phyloP scores from a whole-genome alignment of 2,797 vertebrate genomes.

The Sebastes diaconus region DNA sequence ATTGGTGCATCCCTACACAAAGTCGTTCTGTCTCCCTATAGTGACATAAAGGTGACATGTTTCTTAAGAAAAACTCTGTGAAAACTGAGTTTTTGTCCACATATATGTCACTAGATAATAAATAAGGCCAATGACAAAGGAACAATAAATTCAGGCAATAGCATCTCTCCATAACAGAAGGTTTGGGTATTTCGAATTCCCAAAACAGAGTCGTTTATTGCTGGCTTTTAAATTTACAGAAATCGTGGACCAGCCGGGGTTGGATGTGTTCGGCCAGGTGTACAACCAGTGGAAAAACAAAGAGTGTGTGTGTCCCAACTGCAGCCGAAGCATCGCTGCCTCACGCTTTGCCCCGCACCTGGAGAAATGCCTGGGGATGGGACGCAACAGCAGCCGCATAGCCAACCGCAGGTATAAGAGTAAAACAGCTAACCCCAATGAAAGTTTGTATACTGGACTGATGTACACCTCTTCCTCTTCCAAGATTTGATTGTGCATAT shows the following conservation, averaged over 20 bases:
- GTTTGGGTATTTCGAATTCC: not conserved
- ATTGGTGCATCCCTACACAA: no score
- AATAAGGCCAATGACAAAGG: not conserved
- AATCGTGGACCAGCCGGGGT: constrained; percentile 98
- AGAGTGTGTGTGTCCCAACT: constrained; percentile 98
- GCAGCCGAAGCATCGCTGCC: constrained; percentile 95
- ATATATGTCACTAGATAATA: no score
- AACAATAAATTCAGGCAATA: not conserved
- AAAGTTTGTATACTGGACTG: not conserved
- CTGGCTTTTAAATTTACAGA: constrained; percentile 74
- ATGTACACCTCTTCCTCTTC: not conserved
- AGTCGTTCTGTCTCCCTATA: no score
- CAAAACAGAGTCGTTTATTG: not conserved
- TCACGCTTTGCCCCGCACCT: constrained; percentile 97
- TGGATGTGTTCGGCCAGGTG: constrained; percentile 98
- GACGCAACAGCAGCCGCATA: constrained; percentile 98
- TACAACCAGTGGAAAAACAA: constrained; percentile 99
- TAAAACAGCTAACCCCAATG: not conserved
- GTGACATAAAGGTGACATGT: no score
- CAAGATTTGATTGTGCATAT: not conserved
- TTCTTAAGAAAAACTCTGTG: no score
- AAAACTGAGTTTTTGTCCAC: no score
- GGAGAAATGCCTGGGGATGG: constrained; percentile 99
- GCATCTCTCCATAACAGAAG: not conserved
- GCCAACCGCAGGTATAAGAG: constrained; percentile 91